These are phyloP conservation scores for Apaloderma vittatum DNA, from an alignment of 2,113 vertebrate species.

Conservation along the genomic window DNA sequence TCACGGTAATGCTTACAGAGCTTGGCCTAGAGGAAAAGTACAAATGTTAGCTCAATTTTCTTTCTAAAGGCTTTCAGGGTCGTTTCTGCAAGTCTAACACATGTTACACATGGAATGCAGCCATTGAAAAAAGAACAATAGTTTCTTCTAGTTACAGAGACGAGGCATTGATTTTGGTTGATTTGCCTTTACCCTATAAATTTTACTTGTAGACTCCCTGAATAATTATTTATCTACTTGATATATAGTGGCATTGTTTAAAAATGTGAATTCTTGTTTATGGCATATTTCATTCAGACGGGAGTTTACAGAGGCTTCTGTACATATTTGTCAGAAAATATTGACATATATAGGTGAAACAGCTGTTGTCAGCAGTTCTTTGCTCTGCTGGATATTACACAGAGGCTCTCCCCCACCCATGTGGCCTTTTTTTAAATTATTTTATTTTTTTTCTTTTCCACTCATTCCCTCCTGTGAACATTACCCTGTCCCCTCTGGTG, in stretches of 20 bases:
- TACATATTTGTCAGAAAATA: conserved; percentile 41
- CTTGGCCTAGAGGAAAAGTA: neutral
- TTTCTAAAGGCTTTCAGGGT: neutral
- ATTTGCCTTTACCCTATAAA: neutral
- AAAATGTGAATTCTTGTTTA: conserved; percentile 16
- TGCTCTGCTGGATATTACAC: conserved; percentile 7
- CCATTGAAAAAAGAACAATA: neutral
- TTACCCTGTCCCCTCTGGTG: neutral
- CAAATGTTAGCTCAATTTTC: neutral
- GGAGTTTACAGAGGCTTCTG: conserved; percentile 12
- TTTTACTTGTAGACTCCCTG: neutral
- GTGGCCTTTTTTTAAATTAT: neutral
- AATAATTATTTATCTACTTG: conserved; percentile 7
- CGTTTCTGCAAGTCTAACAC: neutral
- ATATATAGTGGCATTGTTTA: neutral
- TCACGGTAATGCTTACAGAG: neutral
- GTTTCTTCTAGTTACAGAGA: neutral
- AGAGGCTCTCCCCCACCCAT: neutral
- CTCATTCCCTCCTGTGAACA: neutral
- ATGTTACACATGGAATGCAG: neutral
- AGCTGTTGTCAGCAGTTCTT: conserved; percentile 38
- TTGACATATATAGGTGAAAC: conserved; percentile 20
- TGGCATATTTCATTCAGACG: conserved; percentile 40
- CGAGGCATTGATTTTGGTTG: neutral
- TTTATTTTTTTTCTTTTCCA: neutral